phyloP scores from a whole-genome alignment of 1,140 invertebrate genomes.

The Akabosia matsudoensis region DNA sequence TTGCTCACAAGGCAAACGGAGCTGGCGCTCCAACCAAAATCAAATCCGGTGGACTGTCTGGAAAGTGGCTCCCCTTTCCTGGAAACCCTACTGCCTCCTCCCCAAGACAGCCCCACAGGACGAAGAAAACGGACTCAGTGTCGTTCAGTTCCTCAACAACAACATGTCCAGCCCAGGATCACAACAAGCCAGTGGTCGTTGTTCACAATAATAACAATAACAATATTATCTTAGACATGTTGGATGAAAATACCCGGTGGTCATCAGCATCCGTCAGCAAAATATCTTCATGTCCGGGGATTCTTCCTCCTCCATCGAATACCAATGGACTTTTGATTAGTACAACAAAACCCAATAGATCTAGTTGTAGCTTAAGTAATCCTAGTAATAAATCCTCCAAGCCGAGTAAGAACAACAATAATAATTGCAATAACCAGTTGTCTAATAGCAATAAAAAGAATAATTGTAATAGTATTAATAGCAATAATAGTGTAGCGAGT shows the following conservation, averaged over 20 bases:
- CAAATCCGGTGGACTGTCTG: neutral
- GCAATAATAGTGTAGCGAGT: neutral
- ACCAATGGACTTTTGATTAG: neutral
- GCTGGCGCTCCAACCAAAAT: neutral
- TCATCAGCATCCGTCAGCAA: neutral
- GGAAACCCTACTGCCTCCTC: neutral
- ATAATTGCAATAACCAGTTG: neutral
- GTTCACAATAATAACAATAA: slow-evolving; percentile 18
- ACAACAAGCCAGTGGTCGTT: neutral
- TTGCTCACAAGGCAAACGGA: neutral
- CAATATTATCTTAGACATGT: neutral
- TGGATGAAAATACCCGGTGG: slow-evolving; percentile 23
- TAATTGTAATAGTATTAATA: neutral
- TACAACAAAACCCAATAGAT: neutral
- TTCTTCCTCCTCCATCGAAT: slow-evolving; percentile 2
- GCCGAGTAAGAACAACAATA: neutral
- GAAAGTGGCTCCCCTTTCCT: slow-evolving; percentile 10
- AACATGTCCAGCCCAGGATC: neutral
- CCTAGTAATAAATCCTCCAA: neutral
- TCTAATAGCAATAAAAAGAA: neutral
- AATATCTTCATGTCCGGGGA: neutral
- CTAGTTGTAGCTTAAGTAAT: neutral
- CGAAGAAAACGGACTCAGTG: neutral
- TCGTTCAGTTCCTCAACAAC: slow-evolving; percentile 2
- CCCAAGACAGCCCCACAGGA: neutral